Evolutionary conservation across 2,113 vertebrate genomes (phyloP), one percentile per base, ranked within the genome.

Genomic region (Conger conger): DNA sequence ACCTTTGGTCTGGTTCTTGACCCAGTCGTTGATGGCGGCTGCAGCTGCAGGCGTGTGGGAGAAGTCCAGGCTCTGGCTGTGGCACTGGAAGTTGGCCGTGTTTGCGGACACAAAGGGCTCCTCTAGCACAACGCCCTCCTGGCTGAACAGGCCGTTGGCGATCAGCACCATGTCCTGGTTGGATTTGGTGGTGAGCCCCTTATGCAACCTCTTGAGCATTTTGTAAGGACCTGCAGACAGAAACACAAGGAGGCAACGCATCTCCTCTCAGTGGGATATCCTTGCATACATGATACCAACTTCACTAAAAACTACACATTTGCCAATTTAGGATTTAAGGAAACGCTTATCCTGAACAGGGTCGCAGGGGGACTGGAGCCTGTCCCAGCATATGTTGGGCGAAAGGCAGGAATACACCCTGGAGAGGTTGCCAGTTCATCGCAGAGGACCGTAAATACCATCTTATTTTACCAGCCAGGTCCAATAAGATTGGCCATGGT

Each of bases 151-250:
- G 20, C 93, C 97, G 9, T 98, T 99, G 86, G 97, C 97, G 83
- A 98, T 95, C 11, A 96, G 94, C 90, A 99, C 96, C 0, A 95
- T 87, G 76, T 98, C 96, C 90, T 96, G 95, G 89, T 98, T 98
- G 91, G 96, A 96, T 93, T 96, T 97, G 76, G 96, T 95, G 13
- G 96, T 96, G 88, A 99, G 90, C 68, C 92, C 92, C 92, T 96
- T 99, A 92, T 99, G 98, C 89, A 99, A 95, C 91, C 95, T 98
- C 94, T 92, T 98, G 87, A 99, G 88, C 85, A 97, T 96, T 92
- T 96, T 98, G 88, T 97, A 97, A 76, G 95, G 96, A 84, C 97
- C 98, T 99, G 88, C 82, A 85, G 57, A 86, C 79, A 84, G 11
- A n/a, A 79, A 81, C 33, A 35, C 9, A 30, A 53, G 45, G 11